Evolutionary conservation across 2,888 invertebrate genomes (phyloP).

Genomic region (Torymus texanus): DNA sequence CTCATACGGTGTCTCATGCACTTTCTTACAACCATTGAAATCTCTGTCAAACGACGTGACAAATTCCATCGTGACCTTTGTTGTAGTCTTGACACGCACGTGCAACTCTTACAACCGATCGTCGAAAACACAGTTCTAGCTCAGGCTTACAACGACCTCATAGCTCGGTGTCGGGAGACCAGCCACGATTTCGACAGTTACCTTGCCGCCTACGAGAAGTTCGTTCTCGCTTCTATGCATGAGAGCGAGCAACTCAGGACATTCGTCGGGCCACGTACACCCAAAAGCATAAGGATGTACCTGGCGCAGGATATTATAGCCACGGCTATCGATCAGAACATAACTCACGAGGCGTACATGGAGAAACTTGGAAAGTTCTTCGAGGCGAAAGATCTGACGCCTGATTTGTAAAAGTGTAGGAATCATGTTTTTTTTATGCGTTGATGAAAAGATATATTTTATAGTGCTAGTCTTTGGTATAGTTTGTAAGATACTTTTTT

Average conservation of each 20-base stretch:
- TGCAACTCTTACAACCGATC: conserved; percentile 5
- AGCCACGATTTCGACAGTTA: neutral
- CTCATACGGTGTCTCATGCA: conserved; percentile 61
- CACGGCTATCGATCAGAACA: neutral
- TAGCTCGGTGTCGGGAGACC: neutral
- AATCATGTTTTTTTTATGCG: no score
- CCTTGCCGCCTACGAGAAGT: conserved; percentile 14
- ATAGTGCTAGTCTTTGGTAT: no score
- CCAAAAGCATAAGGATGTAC: conserved; percentile 19
- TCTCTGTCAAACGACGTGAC: conserved; percentile 25
- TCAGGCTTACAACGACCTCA: conserved; percentile 21
- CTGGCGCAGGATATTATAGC: conserved; percentile 24
- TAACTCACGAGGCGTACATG: conserved; percentile 33
- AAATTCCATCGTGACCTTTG: neutral
- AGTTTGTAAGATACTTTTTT: no score
- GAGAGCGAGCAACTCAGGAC: conserved; percentile 50
- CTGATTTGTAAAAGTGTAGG: no score
- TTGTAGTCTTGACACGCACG: neutral
- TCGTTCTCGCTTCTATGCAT: conserved; percentile 45
- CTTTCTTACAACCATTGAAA: conserved; percentile 48
- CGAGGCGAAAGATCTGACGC: neutral
- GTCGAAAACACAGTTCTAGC: conserved; percentile 19
- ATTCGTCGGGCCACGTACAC: conserved; percentile 22
- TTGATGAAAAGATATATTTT: no score
- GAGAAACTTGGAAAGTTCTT: conserved; percentile 51